These are phyloP conservation scores for Drosophila greeni DNA, from an alignment of 2,888 invertebrate genomes.

Conservation along the genomic window DNA sequence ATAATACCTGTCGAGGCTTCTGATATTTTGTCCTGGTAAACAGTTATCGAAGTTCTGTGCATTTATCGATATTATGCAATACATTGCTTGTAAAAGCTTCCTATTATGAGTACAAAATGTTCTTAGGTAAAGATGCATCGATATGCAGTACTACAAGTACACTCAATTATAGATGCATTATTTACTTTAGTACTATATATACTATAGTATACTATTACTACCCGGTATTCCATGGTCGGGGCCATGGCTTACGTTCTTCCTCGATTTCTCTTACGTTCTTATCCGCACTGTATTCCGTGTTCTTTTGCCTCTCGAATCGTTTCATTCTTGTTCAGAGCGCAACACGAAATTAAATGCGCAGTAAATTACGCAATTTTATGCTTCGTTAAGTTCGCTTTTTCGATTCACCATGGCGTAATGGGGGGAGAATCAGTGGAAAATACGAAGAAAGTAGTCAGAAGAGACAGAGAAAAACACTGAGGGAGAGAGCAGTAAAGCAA, in stretches of 20 bases:
- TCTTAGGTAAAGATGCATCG: neutral
- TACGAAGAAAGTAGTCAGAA: conserved; percentile 27
- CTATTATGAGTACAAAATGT: neutral
- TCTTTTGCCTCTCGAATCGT: conserved; percentile 37
- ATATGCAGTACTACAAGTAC: neutral
- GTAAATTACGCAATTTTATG: conserved; percentile 71
- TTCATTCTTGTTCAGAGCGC: conserved; percentile 52
- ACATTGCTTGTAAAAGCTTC: neutral
- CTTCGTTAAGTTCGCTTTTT: conserved; percentile 60
- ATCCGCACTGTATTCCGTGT: conserved; percentile 18
- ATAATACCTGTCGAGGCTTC: no score
- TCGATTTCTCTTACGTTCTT: conserved; percentile 10
- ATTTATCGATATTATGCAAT: neutral
- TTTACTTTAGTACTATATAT: no score
- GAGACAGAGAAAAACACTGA: neutral
- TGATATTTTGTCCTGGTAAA: no score
- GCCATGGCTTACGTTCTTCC: neutral
- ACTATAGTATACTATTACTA: neutral
- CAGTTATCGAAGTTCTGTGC: neutral
- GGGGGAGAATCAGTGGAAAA: conserved; percentile 20
- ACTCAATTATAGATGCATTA: neutral
- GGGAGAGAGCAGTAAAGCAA: neutral
- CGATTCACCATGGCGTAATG: conserved; percentile 24
- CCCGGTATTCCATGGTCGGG: neutral
- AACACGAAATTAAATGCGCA: conserved; percentile 68